Conservation (phyloP, 2,888 invertebrate genomes). For the Buathra laborator region DNA sequence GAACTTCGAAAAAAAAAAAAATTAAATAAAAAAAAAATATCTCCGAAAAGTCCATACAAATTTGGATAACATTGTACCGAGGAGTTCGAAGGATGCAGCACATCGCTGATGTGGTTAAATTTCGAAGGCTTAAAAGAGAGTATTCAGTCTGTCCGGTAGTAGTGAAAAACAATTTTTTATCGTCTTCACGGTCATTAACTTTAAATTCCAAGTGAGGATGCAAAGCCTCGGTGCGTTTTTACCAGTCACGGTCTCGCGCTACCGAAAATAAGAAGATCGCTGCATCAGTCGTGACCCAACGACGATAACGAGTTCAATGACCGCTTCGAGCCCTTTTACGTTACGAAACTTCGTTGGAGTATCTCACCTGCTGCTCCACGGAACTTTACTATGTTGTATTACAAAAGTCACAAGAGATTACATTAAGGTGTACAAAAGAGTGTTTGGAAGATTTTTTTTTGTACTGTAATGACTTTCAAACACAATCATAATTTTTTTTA, state of each 20-base stretch:
- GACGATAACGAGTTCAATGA: slow-evolving; percentile 48
- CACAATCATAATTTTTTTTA: background rate
- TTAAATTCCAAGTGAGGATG: slow-evolving; percentile 16
- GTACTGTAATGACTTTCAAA: background rate
- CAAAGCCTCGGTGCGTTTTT: slow-evolving; percentile 11
- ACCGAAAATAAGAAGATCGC: slow-evolving; percentile 34
- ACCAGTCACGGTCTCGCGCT: slow-evolving; percentile 42
- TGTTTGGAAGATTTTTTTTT: background rate
- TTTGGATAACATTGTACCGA: background rate
- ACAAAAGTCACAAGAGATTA: background rate
- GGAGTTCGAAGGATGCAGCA: background rate
- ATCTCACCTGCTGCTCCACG: slow-evolving; percentile 12
- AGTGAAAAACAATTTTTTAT: slow-evolving; percentile 21
- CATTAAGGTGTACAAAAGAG: slow-evolving; percentile 5
- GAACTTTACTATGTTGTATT: slow-evolving; percentile 15
- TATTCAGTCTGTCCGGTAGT: background rate
- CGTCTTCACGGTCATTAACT: slow-evolving; percentile 31
- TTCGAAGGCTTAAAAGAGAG: background rate
- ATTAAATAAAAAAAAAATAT: too few relatives aligned
- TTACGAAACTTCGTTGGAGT: slow-evolving; percentile 24
- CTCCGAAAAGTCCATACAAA: too few relatives aligned
- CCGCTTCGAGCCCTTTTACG: slow-evolving; percentile 37
- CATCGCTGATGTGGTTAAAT: background rate
- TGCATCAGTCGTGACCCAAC: background rate
- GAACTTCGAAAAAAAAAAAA: too few relatives aligned